Evolutionary conservation across 2,888 invertebrate genomes (phyloP).

Genomic region (Gymnoscelis rufifasciata): DNA sequence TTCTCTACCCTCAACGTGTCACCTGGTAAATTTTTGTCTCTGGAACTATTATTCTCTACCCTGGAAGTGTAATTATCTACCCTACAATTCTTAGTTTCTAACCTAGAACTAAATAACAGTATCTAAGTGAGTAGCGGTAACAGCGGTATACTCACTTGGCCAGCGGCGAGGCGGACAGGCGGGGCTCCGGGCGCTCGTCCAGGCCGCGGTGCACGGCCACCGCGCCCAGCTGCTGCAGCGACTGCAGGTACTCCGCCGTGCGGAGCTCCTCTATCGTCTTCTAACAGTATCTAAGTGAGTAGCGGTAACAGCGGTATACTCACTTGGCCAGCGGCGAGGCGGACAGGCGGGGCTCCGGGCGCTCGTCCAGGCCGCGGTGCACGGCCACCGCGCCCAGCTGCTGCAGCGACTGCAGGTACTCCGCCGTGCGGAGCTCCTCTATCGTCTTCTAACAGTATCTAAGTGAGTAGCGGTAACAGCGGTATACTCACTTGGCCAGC

Average conservation of each 20-base stretch:
- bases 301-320: not conserved
- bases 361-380: conserved; percentile 1
- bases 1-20: too few species aligned
- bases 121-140: too few species aligned
- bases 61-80: too few species aligned
- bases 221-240: not conserved
- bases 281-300: too few species aligned
- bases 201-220: not conserved
- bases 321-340: not conserved
- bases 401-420: not conserved
- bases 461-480: not conserved
- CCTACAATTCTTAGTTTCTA: too few species aligned
- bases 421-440: too few species aligned
- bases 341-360: not conserved
- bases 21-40: too few species aligned
- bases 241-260: not conserved
- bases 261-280: too few species aligned
- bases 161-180: not conserved
- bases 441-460: too few species aligned
- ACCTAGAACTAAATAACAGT: too few species aligned
- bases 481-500: conserved; percentile 52
- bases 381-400: not conserved
- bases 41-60: too few species aligned
- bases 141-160: not conserved
- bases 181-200: not conserved